phyloP scores from a whole-genome alignment of 2,888 invertebrate genomes.

The Agrochola lychnidis region DNA sequence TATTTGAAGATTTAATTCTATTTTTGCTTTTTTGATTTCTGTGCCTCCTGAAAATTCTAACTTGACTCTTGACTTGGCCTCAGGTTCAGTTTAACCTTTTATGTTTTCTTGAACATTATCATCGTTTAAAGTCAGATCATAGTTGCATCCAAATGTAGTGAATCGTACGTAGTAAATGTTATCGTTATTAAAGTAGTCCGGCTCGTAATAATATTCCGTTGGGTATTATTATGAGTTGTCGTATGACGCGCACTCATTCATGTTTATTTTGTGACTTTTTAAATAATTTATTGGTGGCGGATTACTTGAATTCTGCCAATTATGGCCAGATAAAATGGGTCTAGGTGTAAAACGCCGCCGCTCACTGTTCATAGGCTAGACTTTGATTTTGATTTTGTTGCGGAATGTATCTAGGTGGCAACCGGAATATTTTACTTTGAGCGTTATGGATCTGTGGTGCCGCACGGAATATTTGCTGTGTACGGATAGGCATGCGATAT shows the following conservation, averaged over 20 bases:
- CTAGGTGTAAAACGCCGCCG: not conserved
- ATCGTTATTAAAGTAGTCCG: not conserved
- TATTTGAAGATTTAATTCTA: constrained; percentile 1
- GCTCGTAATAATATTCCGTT: not conserved
- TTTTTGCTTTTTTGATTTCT: no score
- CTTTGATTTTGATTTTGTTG: no score
- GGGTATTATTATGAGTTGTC: not conserved
- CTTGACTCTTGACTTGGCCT: no score
- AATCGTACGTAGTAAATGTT: not conserved
- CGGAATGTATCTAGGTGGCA: no score
- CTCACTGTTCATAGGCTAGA: not conserved
- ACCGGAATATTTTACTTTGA: no score
- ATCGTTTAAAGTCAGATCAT: not conserved
- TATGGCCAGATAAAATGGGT: not conserved
- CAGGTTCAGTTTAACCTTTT: no score
- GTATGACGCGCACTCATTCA: not conserved
- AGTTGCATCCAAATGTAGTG: not conserved
- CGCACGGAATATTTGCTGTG: no score
- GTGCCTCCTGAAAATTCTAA: no score
- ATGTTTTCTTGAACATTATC: no score
- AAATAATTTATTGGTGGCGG: not conserved
- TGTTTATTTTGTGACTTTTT: not conserved
- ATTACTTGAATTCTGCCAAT: not conserved
- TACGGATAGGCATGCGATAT: no score
- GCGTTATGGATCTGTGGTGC: no score